phyloP scores from a whole-genome alignment of 1,140 invertebrate genomes.

The Lasioglossum baleicum region DNA sequence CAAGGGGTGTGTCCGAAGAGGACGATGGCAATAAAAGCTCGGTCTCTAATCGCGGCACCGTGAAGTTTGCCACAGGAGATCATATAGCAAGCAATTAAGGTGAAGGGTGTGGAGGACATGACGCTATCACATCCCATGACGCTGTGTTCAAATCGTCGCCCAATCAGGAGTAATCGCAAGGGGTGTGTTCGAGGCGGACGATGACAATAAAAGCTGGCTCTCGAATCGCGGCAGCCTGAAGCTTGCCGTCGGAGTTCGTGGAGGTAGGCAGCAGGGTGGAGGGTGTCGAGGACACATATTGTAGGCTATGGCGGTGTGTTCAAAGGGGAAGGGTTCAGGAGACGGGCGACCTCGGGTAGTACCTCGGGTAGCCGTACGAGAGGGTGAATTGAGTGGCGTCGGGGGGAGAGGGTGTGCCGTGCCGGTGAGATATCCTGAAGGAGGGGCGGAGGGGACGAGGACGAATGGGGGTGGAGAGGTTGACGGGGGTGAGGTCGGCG shows the following conservation, averaged over 20 bases:
- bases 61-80: too few species aligned
- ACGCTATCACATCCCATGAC: too few species aligned
- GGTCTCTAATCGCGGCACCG: too few species aligned
- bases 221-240: too few species aligned
- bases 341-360: constrained; percentile 43
- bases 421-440: constrained; percentile 40
- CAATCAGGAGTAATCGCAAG: constrained; percentile 36
- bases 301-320: constrained; percentile 57
- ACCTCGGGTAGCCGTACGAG: constrained; percentile 31
- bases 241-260: constrained; percentile 13
- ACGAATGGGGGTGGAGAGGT: constrained; percentile 49
- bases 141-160: background rate
- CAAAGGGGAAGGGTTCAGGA: constrained; percentile 59
- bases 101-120: constrained; percentile 41
- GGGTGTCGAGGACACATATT: constrained; percentile 44
- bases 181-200: constrained; percentile 18
- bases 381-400: constrained; percentile 66
- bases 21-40: too few species aligned
- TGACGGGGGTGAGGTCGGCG: constrained; percentile 70
- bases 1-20: constrained; percentile 24
- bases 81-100: constrained; percentile 47
- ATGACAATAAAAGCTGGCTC: too few species aligned
- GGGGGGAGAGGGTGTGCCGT: constrained; percentile 44
- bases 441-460: constrained; percentile 27
- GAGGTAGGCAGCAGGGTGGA: constrained; percentile 40